phyloP scores from a whole-genome alignment of 2,797 vertebrate genomes.

The Xenentodon cancila region DNA sequence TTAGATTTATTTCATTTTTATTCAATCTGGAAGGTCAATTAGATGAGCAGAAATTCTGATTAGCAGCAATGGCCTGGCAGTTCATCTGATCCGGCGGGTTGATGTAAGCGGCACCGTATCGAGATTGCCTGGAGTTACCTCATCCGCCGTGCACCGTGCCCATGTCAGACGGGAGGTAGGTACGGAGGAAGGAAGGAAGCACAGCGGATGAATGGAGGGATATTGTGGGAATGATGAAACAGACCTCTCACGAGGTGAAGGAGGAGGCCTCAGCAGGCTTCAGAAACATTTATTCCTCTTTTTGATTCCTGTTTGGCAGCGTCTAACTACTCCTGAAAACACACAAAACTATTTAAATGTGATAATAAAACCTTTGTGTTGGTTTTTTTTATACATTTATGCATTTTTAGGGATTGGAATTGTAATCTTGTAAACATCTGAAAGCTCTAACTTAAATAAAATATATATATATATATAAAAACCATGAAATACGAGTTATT shows the following conservation, averaged over 20 bases:
- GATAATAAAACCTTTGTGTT: too few species aligned
- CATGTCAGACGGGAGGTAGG: conserved; percentile 66
- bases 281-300: conserved; percentile 29
- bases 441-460: too few species aligned
- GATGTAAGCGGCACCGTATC: conserved; percentile 65
- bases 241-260: conserved; percentile 49
- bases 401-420: too few species aligned
- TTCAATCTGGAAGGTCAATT: conserved; percentile 61
- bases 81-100: conserved; percentile 57
- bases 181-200: conserved; percentile 65
- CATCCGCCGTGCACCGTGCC: conserved; percentile 62
- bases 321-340: too few species aligned
- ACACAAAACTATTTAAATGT: too few species aligned
- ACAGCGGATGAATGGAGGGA: conserved; percentile 41
- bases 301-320: not conserved
- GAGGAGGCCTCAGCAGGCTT: conserved; percentile 25
- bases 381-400: too few species aligned
- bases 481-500: not conserved
- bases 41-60: conserved; percentile 51
- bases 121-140: conserved; percentile 78
- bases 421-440: too few species aligned
- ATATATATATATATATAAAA: too few species aligned
- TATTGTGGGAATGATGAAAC: conserved; percentile 70
- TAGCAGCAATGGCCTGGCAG: conserved; percentile 54
- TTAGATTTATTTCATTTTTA: conserved; percentile 51